Percentiles rank a stretch among this genome's conserved stretches.
Conservation (phyloP, 2,113 vertebrate genomes). For the Orycteropus afer region DNA sequence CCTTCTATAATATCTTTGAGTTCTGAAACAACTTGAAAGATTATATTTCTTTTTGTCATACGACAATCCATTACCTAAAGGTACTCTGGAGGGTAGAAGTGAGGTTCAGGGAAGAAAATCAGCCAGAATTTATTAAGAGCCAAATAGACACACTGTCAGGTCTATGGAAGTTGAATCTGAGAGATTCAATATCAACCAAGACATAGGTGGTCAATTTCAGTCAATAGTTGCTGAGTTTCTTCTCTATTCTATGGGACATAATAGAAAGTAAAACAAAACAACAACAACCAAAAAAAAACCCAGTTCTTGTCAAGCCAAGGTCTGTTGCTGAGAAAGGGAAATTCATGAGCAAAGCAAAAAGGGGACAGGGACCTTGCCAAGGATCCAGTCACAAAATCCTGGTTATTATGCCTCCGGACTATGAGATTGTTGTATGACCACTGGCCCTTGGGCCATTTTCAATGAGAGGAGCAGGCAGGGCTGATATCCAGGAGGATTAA, state of each 20-base stretch:
- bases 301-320: not conserved
- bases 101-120: not conserved
- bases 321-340: not conserved
- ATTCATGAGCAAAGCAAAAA: not conserved
- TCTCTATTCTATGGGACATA: not conserved
- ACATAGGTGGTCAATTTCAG: not conserved
- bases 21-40: not conserved
- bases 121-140: not conserved
- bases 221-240: not conserved
- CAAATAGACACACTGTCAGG: not conserved
- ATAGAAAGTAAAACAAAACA: not conserved
- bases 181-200: not conserved
- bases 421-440: slow-evolving; percentile 22
- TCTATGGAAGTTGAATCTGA: not conserved
- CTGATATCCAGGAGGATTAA: slow-evolving; percentile 34
- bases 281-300: too few relatives aligned
- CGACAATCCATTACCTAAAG: not conserved
- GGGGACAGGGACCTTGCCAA: not conserved
- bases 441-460: not conserved
- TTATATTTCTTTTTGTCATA: not conserved
- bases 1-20: not conserved
- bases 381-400: not conserved
- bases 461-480: not conserved
- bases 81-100: not conserved
- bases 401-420: not conserved